These are phyloP conservation scores for Caenorhabditis sp. DNA, from an alignment of 2,888 invertebrate species.

Conservation along the genomic window DNA sequence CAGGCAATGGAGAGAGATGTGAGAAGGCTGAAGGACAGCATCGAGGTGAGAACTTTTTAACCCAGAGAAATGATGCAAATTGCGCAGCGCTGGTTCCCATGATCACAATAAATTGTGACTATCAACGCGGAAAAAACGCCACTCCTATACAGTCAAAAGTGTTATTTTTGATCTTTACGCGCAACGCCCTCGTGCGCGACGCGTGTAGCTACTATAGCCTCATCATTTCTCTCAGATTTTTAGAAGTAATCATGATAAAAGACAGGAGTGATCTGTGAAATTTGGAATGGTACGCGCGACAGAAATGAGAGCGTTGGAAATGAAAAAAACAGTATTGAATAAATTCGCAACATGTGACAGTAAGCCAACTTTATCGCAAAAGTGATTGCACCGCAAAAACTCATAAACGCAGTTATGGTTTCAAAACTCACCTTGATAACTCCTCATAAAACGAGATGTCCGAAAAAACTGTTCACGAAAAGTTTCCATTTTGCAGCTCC, in stretches of 20 bases:
- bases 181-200: slow-evolving; percentile 38
- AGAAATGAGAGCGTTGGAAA: not conserved
- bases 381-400: too few relatives aligned
- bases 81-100: slow-evolving; percentile 16
- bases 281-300: slow-evolving; percentile 1
- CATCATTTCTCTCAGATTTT: slow-evolving; percentile 9
- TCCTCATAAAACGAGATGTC: too few relatives aligned
- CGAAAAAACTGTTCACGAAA: too few relatives aligned
- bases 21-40: slow-evolving; percentile 41
- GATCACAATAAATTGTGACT: slow-evolving; percentile 10
- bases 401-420: too few relatives aligned
- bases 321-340: not conserved
- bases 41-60: slow-evolving; percentile 43
- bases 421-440: too few relatives aligned
- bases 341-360: too few relatives aligned
- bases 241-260: slow-evolving; percentile 6
- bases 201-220: slow-evolving; percentile 2
- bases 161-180: slow-evolving; percentile 46
- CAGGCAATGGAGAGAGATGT: slow-evolving; percentile 32
- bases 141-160: slow-evolving; percentile 12
- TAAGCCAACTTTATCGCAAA: too few relatives aligned
- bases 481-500: slow-evolving; percentile 38
- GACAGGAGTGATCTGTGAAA: slow-evolving; percentile 13
- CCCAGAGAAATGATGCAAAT: slow-evolving; percentile 34
- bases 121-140: slow-evolving; percentile 1